Percentiles rank a stretch among this genome's conserved stretches.
phyloP scores from a whole-genome alignment of 1,140 invertebrate species.

The Copidosoma floridanum region DNA sequence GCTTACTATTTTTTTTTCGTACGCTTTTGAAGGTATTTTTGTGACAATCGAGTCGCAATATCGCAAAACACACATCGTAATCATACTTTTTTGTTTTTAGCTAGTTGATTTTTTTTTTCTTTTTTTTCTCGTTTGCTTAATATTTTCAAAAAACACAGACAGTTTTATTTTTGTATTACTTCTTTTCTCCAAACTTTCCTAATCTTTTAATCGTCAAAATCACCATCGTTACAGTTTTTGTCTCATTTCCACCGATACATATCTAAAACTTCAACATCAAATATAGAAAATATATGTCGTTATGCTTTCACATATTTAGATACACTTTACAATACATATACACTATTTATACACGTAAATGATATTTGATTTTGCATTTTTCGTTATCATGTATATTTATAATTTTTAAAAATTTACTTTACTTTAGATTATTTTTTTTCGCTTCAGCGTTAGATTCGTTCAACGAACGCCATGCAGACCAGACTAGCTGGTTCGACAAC shows the following conservation, averaged over 20 bases:
- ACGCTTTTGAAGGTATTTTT: constrained; percentile 38
- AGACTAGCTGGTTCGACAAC: neutral
- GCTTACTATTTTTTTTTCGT: constrained; percentile 56
- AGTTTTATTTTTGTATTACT: constrained; percentile 21
- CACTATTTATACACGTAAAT: constrained; percentile 39
- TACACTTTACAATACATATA: constrained; percentile 46
- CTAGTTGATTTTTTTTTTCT: too few relatives aligned
- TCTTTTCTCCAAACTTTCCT: neutral
- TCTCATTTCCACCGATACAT: constrained; percentile 44
- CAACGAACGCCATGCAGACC: neutral
- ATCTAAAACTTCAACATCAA: constrained; percentile 55
- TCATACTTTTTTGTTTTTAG: constrained; percentile 1
- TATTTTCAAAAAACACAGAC: too few relatives aligned
- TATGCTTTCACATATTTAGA: constrained; percentile 44
- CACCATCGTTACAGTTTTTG: neutral
- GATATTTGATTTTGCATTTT: constrained; percentile 41
- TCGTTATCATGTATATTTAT: too few relatives aligned
- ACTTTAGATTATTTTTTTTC: constrained; percentile 6
- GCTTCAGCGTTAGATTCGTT: constrained; percentile 32
- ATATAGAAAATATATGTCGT: constrained; percentile 57
- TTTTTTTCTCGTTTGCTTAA: too few relatives aligned
- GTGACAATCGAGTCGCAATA: too few relatives aligned
- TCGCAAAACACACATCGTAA: too few relatives aligned
- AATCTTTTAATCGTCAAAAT: neutral
- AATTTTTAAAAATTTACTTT: too few relatives aligned